A percentile compares a stretch with the other conserved stretches of the same genome.
Conservation (phyloP, 35 echinoderm and acorn worm genomes). For the Holothuria glaberrima region DNA sequence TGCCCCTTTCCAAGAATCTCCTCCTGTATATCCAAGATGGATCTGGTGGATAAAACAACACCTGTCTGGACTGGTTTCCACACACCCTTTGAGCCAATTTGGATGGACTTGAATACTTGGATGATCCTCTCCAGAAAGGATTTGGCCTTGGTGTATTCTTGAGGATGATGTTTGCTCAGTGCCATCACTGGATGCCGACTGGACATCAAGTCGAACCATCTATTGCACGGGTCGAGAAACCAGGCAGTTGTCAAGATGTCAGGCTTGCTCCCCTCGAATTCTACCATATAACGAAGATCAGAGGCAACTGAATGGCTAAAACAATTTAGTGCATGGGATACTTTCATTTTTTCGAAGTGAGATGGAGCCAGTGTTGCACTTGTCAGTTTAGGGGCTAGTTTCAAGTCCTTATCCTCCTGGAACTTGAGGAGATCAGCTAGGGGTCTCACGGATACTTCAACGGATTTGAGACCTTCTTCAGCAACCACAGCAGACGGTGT, state of each 20-base stretch:
- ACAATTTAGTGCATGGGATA: conserved; percentile 35
- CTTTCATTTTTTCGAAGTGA: conserved; percentile 59
- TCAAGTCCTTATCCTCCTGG: conserved; percentile 39
- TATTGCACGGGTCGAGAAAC: conserved; percentile 17
- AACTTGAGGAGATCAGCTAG: conserved; percentile 41
- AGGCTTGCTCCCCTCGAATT: background rate
- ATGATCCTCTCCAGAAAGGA: background rate
- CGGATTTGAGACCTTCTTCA: background rate
- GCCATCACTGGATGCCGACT: conserved; percentile 67
- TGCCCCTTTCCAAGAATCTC: too few relatives aligned
- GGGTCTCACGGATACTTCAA: conserved; percentile 13
- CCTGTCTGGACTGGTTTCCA: conserved; percentile 52
- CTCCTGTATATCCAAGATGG: too few relatives aligned
- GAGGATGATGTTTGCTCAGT: conserved; percentile 41
- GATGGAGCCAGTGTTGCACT: background rate
- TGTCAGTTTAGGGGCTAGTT: conserved; percentile 20
- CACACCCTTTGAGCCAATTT: background rate
- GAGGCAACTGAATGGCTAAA: conserved; percentile 12
- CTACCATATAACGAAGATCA: conserved; percentile 17
- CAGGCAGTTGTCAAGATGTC: background rate
- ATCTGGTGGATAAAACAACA: background rate
- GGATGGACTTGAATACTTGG: conserved; percentile 12
- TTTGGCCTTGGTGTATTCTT: background rate
- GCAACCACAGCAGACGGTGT: background rate
- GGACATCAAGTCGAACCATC: conserved; percentile 69